These are phyloP conservation scores for Rhabdomys pumilio DNA, from an alignment of 2,797 vertebrate species.

Conservation along the genomic window DNA sequence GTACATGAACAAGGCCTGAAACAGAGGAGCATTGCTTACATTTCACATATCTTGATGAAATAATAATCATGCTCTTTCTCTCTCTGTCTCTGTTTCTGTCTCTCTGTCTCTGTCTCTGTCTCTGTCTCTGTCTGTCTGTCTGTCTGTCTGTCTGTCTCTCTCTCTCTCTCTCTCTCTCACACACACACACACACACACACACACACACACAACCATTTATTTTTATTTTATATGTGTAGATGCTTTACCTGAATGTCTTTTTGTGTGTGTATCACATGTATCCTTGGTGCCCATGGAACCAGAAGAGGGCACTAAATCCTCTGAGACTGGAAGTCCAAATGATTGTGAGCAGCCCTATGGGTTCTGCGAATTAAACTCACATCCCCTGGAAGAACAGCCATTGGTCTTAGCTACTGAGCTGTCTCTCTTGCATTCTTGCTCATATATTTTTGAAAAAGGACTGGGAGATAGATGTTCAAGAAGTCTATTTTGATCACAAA, in stretches of 20 bases:
- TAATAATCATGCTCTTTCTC: not conserved
- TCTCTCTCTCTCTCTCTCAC: not conserved
- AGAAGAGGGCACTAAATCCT: not conserved
- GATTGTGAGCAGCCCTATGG: not conserved
- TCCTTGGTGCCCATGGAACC: not conserved
- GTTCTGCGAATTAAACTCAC: not conserved
- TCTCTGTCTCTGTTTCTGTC: no score
- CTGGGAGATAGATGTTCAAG: not conserved
- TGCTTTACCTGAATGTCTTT: not conserved
- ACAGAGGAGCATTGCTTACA: not conserved
- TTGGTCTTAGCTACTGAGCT: not conserved
- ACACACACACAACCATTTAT: not conserved
- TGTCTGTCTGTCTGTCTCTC: not conserved
- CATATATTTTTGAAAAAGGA: not conserved
- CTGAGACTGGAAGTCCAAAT: not conserved
- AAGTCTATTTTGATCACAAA: not conserved
- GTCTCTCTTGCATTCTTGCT: not conserved
- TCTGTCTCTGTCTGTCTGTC: not conserved
- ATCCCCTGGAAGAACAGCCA: not conserved
- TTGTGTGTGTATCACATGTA: no score
- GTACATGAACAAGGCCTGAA: conserved; percentile 2
- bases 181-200: not conserved
- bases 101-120: not conserved
- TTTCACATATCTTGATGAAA: not conserved
- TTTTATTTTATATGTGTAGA: not conserved